phyloP scores from a whole-genome alignment of 2,888 invertebrate genomes.

The Schizotus pectinicornis region DNA sequence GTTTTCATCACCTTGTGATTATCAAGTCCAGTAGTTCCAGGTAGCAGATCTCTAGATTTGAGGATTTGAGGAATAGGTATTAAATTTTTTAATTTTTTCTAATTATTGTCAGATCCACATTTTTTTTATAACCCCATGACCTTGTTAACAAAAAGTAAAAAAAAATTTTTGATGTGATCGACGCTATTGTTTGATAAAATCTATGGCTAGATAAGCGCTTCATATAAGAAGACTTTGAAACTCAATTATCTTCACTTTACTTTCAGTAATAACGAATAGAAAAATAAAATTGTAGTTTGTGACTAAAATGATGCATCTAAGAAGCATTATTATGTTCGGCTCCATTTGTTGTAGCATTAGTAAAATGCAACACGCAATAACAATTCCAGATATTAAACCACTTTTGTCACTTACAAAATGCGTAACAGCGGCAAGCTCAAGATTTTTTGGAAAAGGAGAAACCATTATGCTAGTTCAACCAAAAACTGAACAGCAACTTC shows the following conservation, averaged over 20 bases:
- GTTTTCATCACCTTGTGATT: too few species aligned
- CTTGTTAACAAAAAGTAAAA: too few species aligned
- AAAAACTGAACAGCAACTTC: not conserved
- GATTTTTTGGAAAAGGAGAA: not conserved
- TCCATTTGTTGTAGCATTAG: not conserved
- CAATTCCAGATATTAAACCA: too few species aligned
- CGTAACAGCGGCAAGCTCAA: not conserved
- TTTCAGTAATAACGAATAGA: too few species aligned
- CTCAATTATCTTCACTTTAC: not conserved
- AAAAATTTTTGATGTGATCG: too few species aligned
- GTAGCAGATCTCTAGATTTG: too few species aligned
- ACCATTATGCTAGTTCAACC: not conserved
- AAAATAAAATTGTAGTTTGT: too few species aligned
- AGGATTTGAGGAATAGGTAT: too few species aligned
- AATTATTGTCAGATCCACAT: too few species aligned
- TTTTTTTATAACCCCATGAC: too few species aligned
- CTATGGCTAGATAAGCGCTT: not conserved
- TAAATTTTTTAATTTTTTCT: too few species aligned
- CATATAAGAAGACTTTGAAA: not conserved
- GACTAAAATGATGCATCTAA: not conserved
- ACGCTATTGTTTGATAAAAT: not conserved
- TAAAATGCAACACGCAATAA: not conserved
- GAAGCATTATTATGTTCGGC: not conserved
- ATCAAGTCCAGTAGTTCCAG: too few species aligned
- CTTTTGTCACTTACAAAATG: not conserved